Evolutionary conservation across 37 sponge, comb jelly and placozoan genomes (phyloP).

Genomic region (Chondrosia reniformis): DNA sequence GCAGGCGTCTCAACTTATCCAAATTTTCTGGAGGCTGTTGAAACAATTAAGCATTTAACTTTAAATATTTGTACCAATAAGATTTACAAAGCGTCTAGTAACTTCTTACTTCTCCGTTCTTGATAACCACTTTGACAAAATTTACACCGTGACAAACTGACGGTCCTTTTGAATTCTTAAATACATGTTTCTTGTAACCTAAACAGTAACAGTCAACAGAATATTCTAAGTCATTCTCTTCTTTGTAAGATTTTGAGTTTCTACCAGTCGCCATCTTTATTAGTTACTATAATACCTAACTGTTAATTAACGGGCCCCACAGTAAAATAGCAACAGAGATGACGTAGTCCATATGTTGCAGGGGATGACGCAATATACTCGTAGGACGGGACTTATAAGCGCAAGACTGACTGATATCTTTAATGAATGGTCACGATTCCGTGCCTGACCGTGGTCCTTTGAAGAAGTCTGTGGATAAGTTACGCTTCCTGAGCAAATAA

Average conservation of each 20-base stretch:
- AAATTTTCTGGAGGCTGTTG: neutral
- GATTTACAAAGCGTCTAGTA: neutral
- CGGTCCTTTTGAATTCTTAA: neutral
- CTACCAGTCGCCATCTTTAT: neutral
- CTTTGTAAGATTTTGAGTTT: no score
- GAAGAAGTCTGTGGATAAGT: no score
- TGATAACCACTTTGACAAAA: constrained; percentile 11
- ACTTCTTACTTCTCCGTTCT: constrained; percentile 6
- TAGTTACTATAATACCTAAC: no score
- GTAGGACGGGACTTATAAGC: no score
- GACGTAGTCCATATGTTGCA: no score
- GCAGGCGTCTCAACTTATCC: constrained; percentile 7
- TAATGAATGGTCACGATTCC: no score
- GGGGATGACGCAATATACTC: no score
- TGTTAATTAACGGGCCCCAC: no score
- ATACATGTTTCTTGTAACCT: neutral
- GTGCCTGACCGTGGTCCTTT: no score
- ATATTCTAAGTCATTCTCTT: constrained; percentile 11
- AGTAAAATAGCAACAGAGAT: no score
- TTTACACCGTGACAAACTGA: constrained; percentile 3
- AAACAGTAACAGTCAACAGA: constrained; percentile 9
- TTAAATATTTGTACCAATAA: neutral
- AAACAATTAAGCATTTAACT: neutral
- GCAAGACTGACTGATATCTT: no score
- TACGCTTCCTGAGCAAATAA: no score